Base-by-base conservation (phyloP, 2,888 invertebrate genomes). In the Argyresthia goedartella region DNA sequence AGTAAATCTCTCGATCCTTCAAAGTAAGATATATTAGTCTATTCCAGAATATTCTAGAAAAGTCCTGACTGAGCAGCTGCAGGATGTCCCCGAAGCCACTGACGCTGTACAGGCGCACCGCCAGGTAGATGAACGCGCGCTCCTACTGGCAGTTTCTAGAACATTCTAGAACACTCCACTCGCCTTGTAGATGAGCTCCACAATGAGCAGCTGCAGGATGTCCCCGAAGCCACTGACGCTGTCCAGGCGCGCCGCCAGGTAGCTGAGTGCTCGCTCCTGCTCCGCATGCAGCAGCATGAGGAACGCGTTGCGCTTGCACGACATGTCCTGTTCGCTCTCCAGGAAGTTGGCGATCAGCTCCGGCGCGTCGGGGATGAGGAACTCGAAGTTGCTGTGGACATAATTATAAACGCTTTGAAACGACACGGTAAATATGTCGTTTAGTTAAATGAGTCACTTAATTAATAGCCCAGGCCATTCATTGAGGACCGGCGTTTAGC, bases 61-160 rank as follows among this genome's bases (percentile, higher is more conserved):
- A n/a, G n/a, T 99, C 99, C 0, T 99, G 99, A 65, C 99, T 99
- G 11, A 99, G 98, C 55, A 99, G 88, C 77, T 99, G 99, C 50
- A 99, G 85, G 59, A 99, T 99, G 73, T 99, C 99, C 2, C 98
- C 98, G 73, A 99, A 97, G 43, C 91, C 93, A 67, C 92, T 92
- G 56, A 99, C 98, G 79, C 95, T 96, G 73, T 99, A 98, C 49
- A 99, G 91, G 71, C 98, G 94, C 0, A 6, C 25, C 25, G 6
- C 25, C 25, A 25, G 25, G 2, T 25, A 25, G 25, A 2, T 25
- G 25, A 25, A 6, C 6, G 25, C 25, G 2, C 25, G 25, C 25
- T 25, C 25, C 25, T 25, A 4, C 25, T 25, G 6, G 2, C 6
- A 25, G 25, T 25, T 25, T 25, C 25, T 6, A 25, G 25, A 25